Evolutionary conservation across 2,888 invertebrate genomes (phyloP), one percentile per base, ranked within the genome.

Genomic region (Zhuqinia jingwanae): DNA sequence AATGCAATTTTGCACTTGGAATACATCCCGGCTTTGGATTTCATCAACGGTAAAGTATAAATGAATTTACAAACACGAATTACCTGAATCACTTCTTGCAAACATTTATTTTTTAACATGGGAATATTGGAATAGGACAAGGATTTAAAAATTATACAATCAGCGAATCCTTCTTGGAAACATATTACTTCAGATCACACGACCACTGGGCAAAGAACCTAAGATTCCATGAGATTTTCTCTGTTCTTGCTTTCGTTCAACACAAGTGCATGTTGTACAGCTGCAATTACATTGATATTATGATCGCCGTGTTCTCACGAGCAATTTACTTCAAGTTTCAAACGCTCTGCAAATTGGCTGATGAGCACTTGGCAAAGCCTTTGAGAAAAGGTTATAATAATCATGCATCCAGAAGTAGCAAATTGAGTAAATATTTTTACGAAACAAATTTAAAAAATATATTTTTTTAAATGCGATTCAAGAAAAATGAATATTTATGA

Each of bases 271-370:
- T 81, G 45, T 17, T 87, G 8, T 88, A 88, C 53, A 63, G 80
- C 0, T 85, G 76, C 65, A 87, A 89, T 13, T 89, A 85, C 78
- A 65, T 83, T 3, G 90, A 90, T 42, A 75, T 89, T 11, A 75
- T 85, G 25, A 81, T 89, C 6, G 85, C 86, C 2, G 36, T 88
- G 5, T 81, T 89, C 56, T 87, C 89, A 0, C 45, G 88, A 56
- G 85, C 87, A 0, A 68, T 90, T 11, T 88, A 89, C 56, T 84
- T 78, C 25, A 87, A 87, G 76, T 90, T 90, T 45, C 78, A 88
- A 36, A 75, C 47, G 17, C 70, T 89, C 10, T 63, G 79, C 30
- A 63, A 78, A 27, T 30, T 83, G 13, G 22, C 73, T 22, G 6
- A 60, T 27, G 79, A 85, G 13, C 63, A 75, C 2, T 65, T 85